Evolutionary conservation across 53 echinoderm and acorn worm genomes (phyloP), one percentile per base, ranked within the genome.

Genomic region (Antedon mediterranea): DNA sequence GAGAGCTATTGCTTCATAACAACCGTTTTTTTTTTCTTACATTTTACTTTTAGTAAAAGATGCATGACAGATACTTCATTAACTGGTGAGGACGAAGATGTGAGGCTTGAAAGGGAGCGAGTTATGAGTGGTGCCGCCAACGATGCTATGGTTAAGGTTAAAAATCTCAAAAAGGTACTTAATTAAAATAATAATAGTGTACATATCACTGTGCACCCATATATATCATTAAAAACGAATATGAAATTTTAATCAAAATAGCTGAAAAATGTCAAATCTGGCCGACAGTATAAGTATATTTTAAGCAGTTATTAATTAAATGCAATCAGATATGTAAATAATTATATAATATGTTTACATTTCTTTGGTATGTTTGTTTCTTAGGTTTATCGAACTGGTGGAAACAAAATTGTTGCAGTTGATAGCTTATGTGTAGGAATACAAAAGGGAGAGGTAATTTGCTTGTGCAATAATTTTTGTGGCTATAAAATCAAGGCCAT

Each of bases 401-500:
- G 29, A 29, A 70, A 79, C 29, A 80, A 78, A 33, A 83, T 85
- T 20, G 74, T 76, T 43, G 89, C 89, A 26, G 89, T 89, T 30
- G 76, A 86, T 70, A 75, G 81, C 75, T 71, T 89, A 26, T 80
- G 83, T 43, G 70, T 89, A 15, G 89, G 84, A 71, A 70, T 89
- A 7, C 83, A 83, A 4, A 74, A 80, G 33, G 89, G 89, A 81
- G 89, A 89, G 86, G 89, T 89, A 71, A 11, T n/a, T n/a, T n/a
- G 37, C 11, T n/a, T n/a, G n/a, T n/a, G n/a, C n/a, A n/a, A n/a
- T n/a, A n/a, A n/a, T n/a, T n/a, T n/a, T n/a, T n/a, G n/a, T n/a
- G n/a, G n/a, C n/a, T n/a, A n/a, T n/a, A n/a, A n/a, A n/a, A n/a
- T n/a, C n/a, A n/a, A n/a, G n/a, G n/a, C n/a, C n/a, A n/a, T n/a